Conservation (phyloP, 2,888 invertebrate genomes). For the Stenodema calcarata region DNA sequence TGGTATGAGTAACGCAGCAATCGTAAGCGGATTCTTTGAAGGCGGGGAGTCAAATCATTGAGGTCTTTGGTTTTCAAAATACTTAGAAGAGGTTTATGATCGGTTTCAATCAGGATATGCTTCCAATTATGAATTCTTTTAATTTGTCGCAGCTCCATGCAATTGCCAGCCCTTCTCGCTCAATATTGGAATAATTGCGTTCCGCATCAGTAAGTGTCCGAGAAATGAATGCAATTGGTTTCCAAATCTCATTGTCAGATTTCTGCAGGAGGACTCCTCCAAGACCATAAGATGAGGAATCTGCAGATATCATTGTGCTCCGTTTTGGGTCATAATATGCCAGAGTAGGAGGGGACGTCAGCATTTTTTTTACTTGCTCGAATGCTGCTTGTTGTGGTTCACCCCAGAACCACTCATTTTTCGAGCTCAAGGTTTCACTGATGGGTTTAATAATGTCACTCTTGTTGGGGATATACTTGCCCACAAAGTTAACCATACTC, state of each 20-base stretch:
- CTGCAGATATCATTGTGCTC: not conserved
- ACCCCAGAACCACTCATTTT: constrained; percentile 29
- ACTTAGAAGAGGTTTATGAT: not conserved
- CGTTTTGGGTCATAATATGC: not conserved
- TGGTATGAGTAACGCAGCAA: no score
- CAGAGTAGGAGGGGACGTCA: not conserved
- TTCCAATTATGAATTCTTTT: not conserved
- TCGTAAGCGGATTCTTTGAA: not conserved
- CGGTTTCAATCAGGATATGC: not conserved
- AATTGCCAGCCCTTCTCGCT: not conserved
- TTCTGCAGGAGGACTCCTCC: constrained; percentile 2
- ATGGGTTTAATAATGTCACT: no score
- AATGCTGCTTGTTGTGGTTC: constrained; percentile 10
- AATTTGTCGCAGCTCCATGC: constrained; percentile 28
- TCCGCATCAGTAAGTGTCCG: not conserved
- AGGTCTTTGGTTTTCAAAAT: constrained; percentile 3
- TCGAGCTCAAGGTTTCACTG: constrained; percentile 37
- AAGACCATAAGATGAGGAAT: not conserved
- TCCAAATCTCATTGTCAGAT: not conserved
- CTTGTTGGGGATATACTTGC: constrained; percentile 50
- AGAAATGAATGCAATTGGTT: constrained; percentile 15
- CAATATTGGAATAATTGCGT: constrained; percentile 13
- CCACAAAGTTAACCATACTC: constrained; percentile 33
- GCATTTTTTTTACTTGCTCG: not conserved
- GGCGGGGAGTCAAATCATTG: not conserved